These are phyloP conservation scores for Stenopsyche tienmushanensis DNA, from an alignment of 1,140 invertebrate genomes.

Conservation along the genomic window DNA sequence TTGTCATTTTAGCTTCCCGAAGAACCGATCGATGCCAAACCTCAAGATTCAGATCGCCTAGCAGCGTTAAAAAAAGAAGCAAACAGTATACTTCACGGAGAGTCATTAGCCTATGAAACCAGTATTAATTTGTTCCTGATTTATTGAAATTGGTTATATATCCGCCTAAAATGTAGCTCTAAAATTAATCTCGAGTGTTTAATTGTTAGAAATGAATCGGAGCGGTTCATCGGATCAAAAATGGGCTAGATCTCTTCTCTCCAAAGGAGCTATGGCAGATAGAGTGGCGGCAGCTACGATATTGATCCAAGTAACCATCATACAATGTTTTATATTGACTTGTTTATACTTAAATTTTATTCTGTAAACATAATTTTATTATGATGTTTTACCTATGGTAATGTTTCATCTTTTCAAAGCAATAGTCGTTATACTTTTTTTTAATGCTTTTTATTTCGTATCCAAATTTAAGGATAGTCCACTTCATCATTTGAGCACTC, in stretches of 20 bases:
- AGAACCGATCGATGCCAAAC: constrained; percentile 48
- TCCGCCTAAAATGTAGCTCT: no score
- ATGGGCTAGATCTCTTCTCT: constrained; percentile 81
- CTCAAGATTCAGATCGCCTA: constrained; percentile 53
- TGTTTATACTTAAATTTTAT: not conserved
- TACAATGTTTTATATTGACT: not conserved
- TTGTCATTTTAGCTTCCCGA: constrained; percentile 51
- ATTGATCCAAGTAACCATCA: constrained; percentile 58
- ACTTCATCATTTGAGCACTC: constrained; percentile 70
- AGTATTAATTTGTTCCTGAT: constrained; percentile 44
- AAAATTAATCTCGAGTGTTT: constrained; percentile 10
- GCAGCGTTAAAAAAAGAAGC: constrained; percentile 61
- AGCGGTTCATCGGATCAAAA: constrained; percentile 57
- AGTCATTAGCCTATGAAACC: constrained; percentile 60
- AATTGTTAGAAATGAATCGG: constrained; percentile 54
- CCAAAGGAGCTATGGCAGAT: constrained; percentile 79
- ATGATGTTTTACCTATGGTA: not conserved
- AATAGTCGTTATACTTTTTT: not conserved
- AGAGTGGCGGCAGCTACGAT: constrained; percentile 84
- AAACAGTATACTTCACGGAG: constrained; percentile 61
- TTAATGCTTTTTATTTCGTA: constrained; percentile 9
- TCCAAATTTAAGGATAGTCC: constrained; percentile 84
- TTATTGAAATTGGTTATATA: not conserved
- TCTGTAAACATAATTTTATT: not conserved
- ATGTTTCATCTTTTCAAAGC: no score